Evolutionary conservation across 2,797 vertebrate genomes (phyloP).

Genomic region (Setipinna tenuifilis): DNA sequence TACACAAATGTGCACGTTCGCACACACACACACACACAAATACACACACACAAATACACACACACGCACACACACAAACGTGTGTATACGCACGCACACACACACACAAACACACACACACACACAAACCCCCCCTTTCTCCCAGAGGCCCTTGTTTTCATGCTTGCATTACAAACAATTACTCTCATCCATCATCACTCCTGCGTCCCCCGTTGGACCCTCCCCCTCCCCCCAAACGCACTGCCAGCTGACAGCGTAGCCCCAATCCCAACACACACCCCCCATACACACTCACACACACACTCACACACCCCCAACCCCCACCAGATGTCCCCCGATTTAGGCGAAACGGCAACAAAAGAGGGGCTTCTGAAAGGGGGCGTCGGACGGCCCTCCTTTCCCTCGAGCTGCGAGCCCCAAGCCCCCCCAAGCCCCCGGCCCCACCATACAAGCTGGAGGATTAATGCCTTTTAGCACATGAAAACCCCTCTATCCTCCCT

Average conservation of each 20-base stretch:
- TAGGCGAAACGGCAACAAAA: conserved; percentile 58
- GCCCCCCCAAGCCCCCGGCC: background rate
- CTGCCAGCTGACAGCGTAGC: conserved; percentile 61
- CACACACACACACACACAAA: conserved; percentile 11
- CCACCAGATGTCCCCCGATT: conserved; percentile 77
- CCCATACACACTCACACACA: background rate
- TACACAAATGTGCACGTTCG: conserved; percentile 33
- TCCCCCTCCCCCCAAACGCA: conserved; percentile 47
- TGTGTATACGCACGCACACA: no score
- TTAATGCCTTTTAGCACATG: no score
- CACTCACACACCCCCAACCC: conserved; percentile 39
- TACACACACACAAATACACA: no score
- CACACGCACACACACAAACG: no score
- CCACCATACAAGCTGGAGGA: background rate
- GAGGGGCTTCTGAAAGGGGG: conserved; percentile 57
- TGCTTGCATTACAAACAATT: conserved; percentile 75
- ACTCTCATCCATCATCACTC: conserved; percentile 75
- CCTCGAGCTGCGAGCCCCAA: background rate
- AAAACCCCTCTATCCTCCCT: no score
- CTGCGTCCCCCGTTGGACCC: conserved; percentile 62
- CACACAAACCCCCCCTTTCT: conserved; percentile 49
- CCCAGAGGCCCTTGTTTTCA: conserved; percentile 69
- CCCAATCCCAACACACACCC: conserved; percentile 48
- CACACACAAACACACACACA: conserved; percentile 8
- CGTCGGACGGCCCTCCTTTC: conserved; percentile 58